Evolutionary conservation across 1,140 invertebrate species (phyloP).

Genomic region (Rhopalosiphum padi): DNA sequence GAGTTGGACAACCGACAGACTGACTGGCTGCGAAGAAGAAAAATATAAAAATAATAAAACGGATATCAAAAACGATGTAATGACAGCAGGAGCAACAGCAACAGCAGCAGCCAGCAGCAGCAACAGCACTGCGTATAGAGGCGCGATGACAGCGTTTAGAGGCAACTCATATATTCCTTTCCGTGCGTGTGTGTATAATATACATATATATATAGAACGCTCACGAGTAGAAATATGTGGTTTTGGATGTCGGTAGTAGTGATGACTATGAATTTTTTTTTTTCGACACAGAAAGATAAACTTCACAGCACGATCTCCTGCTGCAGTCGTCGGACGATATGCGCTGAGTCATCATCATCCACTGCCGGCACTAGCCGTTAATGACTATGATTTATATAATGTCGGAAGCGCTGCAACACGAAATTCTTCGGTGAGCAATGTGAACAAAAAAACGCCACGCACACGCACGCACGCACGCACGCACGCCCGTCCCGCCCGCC

Average conservation of each 20-base stretch:
- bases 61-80: conserved; percentile 47
- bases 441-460: conserved; percentile 26
- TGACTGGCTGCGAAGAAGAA: neutral
- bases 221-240: conserved; percentile 42
- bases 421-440: conserved; percentile 42
- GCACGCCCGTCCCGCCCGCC: neutral
- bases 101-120: neutral
- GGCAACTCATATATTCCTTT: conserved; percentile 38
- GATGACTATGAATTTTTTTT: conserved; percentile 56
- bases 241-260: conserved; percentile 48
- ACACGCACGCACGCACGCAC: neutral
- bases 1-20: neutral
- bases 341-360: conserved; percentile 51
- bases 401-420: conserved; percentile 54
- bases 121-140: neutral
- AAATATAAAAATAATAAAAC: conserved; percentile 25
- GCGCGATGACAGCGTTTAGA: conserved; percentile 55
- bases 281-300: conserved; percentile 56
- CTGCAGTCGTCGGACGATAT: conserved; percentile 32
- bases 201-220: neutral
- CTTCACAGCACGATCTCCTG: conserved; percentile 57
- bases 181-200: neutral
- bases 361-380: conserved; percentile 13
- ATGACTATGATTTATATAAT: conserved; percentile 57
- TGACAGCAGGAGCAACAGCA: conserved; percentile 45